Conservation (phyloP, 2,888 invertebrate genomes). For the Hipparchia sbordonii region DNA sequence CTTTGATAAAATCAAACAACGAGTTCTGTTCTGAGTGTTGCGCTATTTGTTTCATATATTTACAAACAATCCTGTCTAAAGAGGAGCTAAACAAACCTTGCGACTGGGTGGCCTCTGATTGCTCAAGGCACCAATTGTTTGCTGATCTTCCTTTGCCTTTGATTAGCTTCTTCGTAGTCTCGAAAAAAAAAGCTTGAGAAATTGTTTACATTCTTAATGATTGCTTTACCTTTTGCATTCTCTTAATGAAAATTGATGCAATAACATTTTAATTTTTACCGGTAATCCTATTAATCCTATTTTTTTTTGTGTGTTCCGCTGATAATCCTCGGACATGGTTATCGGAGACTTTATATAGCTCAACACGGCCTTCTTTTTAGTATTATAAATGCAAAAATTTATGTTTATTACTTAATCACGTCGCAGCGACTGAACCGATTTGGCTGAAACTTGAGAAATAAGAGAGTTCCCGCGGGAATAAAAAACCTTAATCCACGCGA, state of each 20-base stretch:
- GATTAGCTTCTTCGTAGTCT: constrained; percentile 58
- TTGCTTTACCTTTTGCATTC: background rate
- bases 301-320: too few species aligned
- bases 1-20: too few species aligned
- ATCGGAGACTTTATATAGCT: too few species aligned
- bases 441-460: too few species aligned
- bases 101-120: constrained; percentile 62
- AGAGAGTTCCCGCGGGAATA: too few species aligned
- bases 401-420: too few species aligned
- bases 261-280: background rate
- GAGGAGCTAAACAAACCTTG: constrained; percentile 66
- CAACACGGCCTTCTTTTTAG: too few species aligned
- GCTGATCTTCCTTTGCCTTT: constrained; percentile 63
- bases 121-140: constrained; percentile 65
- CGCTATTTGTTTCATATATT: constrained; percentile 67
- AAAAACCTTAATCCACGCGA: too few species aligned
- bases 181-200: background rate
- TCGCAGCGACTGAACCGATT: too few species aligned
- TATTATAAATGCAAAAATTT: too few species aligned
- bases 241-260: background rate
- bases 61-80: constrained; percentile 69
- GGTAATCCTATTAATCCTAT: too few species aligned
- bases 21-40: constrained; percentile 32
- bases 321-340: too few species aligned
- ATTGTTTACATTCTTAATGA: constrained; percentile 1